Base-by-base conservation (phyloP, 2,888 invertebrate genomes). In the Heteromurus nitidus region DNA sequence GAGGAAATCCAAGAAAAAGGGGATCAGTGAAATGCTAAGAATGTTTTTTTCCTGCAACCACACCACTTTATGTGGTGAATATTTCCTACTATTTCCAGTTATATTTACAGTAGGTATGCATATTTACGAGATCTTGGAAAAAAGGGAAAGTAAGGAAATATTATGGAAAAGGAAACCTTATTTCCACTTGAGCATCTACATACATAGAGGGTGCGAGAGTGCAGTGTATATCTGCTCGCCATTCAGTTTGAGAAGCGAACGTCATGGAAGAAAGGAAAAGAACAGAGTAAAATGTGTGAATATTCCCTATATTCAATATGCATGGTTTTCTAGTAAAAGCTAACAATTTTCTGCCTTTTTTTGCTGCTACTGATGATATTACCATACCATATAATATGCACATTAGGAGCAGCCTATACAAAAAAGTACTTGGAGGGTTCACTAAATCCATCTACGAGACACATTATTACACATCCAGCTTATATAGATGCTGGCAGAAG, bases 1-100 rank as follows among this genome's bases (percentile, higher is more conserved):
- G 60, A 74, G 22, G 74, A 31, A 50, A 67, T 73, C 53, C 73
- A 64, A 36, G 24, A 64, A 60, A 55, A 30, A 64, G 50, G 42
- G 26, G 22, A 64, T 73, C 60, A n/a, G 16, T 9, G 11, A 28
- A 60, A 28, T 60, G 26, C 60, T 28, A 60, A 26, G 60, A 60
- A 60, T 60, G 60, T n/a, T 60, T 22, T 3, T 3, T 18, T 20
- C 20, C 20, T 53, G 53, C 2, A n/a, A n/a, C n/a, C n/a, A 16
- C 24, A 53, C 47, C 18, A 47, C 18, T n/a, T 9, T n/a, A 53
- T 9, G 36, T 36, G 13, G 36, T 36, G 36, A 36, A 36, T 36
- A 13, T 36, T n/a, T n/a, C n/a, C n/a, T n/a, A n/a, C n/a, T n/a
- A n/a, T n/a, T n/a, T n/a, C 2, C 44, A 44, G 2, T 44, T 9